Percentiles rank a stretch among this genome's conserved stretches.
These are phyloP conservation scores for Heliconius nattereri DNA, from an alignment of 1,140 invertebrate genomes.

Conservation along the genomic window DNA sequence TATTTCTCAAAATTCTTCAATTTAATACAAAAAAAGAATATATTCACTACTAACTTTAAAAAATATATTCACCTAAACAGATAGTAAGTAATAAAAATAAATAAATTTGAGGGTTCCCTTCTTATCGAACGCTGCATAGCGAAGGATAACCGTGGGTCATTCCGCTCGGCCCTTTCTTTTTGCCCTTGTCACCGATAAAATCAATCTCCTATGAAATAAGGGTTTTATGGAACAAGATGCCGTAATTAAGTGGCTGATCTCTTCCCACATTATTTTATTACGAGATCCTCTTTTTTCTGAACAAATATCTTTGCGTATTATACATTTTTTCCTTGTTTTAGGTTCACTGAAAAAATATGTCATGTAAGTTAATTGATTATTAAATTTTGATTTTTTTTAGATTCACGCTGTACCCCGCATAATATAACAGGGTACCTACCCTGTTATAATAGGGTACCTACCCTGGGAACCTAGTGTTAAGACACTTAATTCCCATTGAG, in stretches of 20 bases:
- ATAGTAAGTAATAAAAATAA: conserved; percentile 32
- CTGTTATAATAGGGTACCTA: too few relatives aligned
- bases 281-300: neutral
- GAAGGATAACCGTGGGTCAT: conserved; percentile 34
- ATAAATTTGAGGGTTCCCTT: conserved; percentile 27
- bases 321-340: neutral
- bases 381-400: too few relatives aligned
- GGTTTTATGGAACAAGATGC: conserved; percentile 29
- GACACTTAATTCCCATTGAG: too few relatives aligned
- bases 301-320: neutral
- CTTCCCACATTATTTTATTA: neutral
- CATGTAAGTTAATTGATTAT: too few relatives aligned
- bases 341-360: neutral
- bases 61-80: conserved; percentile 13
- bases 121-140: conserved; percentile 28
- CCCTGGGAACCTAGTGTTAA: too few relatives aligned
- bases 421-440: too few relatives aligned
- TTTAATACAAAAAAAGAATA: neutral
- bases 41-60: neutral
- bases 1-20: neutral
- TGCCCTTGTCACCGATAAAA: conserved; percentile 43
- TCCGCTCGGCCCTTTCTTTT: conserved; percentile 34
- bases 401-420: too few relatives aligned
- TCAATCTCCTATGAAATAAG: conserved; percentile 40
- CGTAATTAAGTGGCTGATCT: conserved; percentile 28